Evolutionary conservation across 2,888 invertebrate genomes (phyloP), one percentile per base, ranked within the genome.

Genomic region (Palloptera scutellata): DNA sequence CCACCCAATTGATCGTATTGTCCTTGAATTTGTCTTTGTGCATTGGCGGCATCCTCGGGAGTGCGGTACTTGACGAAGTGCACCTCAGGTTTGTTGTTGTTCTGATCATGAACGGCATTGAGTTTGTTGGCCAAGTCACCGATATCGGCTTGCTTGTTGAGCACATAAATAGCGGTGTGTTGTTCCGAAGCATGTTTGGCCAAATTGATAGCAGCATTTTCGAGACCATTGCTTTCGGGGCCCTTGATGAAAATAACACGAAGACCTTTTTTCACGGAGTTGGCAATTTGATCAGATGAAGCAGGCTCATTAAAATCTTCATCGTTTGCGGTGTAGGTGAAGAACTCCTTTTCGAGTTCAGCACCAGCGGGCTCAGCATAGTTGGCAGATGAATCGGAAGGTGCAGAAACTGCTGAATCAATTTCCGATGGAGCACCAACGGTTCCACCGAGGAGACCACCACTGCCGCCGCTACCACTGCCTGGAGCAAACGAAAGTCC

Each of bases 41-140:
- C 81, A 41, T 78, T 77, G 70, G 72, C 75, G 66, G 81, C 81
- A 73, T 81, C 81, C 72, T 79, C 76, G 0, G 77, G 72, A 5
- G 79, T 81, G 69, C 79, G 80, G 72, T 81, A 81, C 70, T 81
- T 81, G 70, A 81, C 78, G 66, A 81, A 81, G 74, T 78, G 79
- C n/a, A 81, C 81, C 70, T 81, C 81, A 70, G 81, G 81, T 72
- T 80, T 79, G 73, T 75, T 74, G 72, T 74, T 76, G 71, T 61
- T 73, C 72, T 73, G 74, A 72, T 71, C 70, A 65, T 72, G 74
- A 60, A 77, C 66, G 48, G 71, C 55, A 51, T 78, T 77, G 59
- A 78, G 66, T 45, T 75, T 77, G 72, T 58, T 76, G 73, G 78
- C 77, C 67, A 78, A 66, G 68, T 78, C 75, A 13, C 74, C 69